These are phyloP conservation scores for Octopus bimaculoides DNA, from an alignment of 1,140 invertebrate genomes.

Conservation along the genomic window DNA sequence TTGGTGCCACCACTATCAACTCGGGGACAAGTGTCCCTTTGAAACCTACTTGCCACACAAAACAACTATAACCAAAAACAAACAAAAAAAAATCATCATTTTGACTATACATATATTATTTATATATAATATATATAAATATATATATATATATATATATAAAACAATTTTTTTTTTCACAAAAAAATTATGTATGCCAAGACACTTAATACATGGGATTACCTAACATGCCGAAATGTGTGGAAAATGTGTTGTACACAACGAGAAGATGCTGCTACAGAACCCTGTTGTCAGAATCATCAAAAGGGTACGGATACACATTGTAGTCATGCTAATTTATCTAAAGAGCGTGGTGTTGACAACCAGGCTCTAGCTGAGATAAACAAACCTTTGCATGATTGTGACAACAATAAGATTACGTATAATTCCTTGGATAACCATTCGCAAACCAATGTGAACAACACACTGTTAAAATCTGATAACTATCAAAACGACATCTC, in stretches of 20 bases:
- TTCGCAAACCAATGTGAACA: no score
- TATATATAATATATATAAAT: no score
- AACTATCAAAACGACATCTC: no score
- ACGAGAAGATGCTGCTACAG: not conserved
- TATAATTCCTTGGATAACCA: not conserved
- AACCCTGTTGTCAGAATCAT: not conserved
- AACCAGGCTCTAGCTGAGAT: not conserved
- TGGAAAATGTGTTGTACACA: constrained; percentile 1
- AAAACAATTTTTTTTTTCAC: no score
- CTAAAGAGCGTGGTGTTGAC: no score
- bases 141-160: no score
- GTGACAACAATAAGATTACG: not conserved
- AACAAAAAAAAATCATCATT: not conserved
- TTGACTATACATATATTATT: no score
- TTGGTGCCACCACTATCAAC: no score
- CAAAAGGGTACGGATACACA: not conserved
- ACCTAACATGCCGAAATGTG: not conserved
- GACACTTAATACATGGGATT: not conserved
- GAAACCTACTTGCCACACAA: not conserved
- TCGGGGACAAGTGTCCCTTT: no score
- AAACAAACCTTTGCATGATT: not conserved
- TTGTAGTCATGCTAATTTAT: not conserved
- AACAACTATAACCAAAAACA: not conserved
- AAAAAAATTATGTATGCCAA: not conserved
- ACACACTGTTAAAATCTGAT: no score